Percentiles rank a stretch among this genome's conserved stretches.
These are phyloP conservation scores for Quiscalus mexicanus DNA, from an alignment of 2,113 vertebrate genomes.

Conservation along the genomic window DNA sequence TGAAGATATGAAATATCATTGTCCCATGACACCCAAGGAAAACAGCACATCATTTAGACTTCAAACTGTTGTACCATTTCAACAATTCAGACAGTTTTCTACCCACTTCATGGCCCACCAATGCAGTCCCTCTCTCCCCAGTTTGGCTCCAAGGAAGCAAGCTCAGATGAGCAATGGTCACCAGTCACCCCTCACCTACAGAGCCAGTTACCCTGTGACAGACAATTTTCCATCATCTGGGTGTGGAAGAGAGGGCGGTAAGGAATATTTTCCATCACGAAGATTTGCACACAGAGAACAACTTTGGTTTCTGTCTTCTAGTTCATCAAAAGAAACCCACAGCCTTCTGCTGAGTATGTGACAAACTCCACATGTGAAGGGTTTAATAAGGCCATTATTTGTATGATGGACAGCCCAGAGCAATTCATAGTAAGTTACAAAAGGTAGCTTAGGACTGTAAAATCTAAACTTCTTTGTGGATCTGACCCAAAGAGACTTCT, in stretches of 20 bases:
- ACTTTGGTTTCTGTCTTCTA: not conserved
- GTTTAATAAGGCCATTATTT: not conserved
- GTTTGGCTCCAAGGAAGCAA: not conserved
- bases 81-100: not conserved
- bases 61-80: not conserved
- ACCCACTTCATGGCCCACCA: not conserved
- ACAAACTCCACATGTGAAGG: not conserved
- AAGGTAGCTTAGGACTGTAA: not conserved
- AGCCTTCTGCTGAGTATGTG: not conserved
- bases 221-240: not conserved
- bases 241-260: fast-evolving
- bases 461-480: not conserved
- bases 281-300: not conserved
- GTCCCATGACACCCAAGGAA: not conserved
- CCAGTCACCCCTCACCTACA: not conserved
- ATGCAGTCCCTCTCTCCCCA: not conserved
- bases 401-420: not conserved
- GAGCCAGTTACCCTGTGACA: not conserved
- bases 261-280: not conserved
- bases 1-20: not conserved
- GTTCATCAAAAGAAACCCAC: not conserved
- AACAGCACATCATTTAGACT: not conserved
- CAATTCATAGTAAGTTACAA: not conserved
- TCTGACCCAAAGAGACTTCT: not conserved
- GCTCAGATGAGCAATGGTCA: not conserved